These are phyloP conservation scores for Abscondita cerata DNA, from an alignment of 2,888 invertebrate genomes.

Conservation along the genomic window DNA sequence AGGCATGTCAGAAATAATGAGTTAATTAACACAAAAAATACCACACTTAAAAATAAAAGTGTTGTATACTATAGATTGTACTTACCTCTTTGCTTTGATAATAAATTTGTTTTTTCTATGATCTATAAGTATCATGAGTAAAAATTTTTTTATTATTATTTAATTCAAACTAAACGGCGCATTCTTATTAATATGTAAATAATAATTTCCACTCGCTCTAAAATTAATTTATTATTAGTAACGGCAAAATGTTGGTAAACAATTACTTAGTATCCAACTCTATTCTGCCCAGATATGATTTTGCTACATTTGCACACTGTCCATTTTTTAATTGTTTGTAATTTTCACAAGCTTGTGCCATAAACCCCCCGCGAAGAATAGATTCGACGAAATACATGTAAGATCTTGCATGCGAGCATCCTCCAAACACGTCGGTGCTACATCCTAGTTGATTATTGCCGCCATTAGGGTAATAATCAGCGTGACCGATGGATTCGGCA, in stretches of 20 bases:
- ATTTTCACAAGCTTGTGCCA: not conserved
- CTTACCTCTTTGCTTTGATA: too few relatives aligned
- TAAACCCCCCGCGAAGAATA: constrained; percentile 29
- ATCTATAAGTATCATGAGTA: too few relatives aligned
- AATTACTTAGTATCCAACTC: constrained; percentile 3
- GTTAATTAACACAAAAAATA: too few relatives aligned
- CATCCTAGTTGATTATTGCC: constrained; percentile 37
- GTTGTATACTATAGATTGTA: too few relatives aligned
- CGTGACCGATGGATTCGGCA: constrained; percentile 33
- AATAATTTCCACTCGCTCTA: not conserved
- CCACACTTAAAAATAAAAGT: too few relatives aligned
- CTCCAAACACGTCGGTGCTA: constrained; percentile 26
- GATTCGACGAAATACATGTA: constrained; percentile 55
- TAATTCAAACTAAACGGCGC: not conserved
- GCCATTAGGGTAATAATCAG: constrained; percentile 38
- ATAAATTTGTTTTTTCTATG: too few relatives aligned
- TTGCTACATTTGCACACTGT: not conserved
- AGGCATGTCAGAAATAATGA: too few relatives aligned
- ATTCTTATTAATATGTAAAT: not conserved
- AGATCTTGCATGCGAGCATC: constrained; percentile 53
- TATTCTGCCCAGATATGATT: not conserved
- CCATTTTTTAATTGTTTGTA: not conserved
- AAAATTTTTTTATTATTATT: too few relatives aligned
- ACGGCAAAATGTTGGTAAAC: not conserved
- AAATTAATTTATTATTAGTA: not conserved